phyloP scores from a whole-genome alignment of 2,888 invertebrate genomes.

The Drosophila colorata region DNA sequence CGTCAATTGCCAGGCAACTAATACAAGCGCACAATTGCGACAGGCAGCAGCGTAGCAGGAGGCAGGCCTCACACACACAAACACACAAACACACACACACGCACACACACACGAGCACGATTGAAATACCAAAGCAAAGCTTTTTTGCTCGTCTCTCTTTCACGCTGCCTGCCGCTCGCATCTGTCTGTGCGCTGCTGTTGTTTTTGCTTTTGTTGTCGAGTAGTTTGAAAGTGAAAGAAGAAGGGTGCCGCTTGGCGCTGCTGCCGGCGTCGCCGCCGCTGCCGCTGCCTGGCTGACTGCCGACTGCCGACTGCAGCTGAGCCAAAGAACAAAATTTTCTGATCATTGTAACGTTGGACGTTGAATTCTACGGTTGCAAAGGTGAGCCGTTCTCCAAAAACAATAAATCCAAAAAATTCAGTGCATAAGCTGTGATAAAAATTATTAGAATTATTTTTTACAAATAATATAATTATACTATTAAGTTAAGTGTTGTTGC shows the following conservation, averaged over 20 bases:
- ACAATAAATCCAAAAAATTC: slow-evolving; percentile 37
- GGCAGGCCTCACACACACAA: slow-evolving; percentile 52
- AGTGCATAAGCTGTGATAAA: slow-evolving; percentile 28
- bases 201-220: slow-evolving; percentile 35
- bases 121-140: slow-evolving; percentile 44
- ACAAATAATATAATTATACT: slow-evolving; percentile 12
- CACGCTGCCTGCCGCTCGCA: slow-evolving; percentile 38
- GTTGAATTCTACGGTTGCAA: slow-evolving; percentile 86
- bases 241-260: slow-evolving; percentile 52
- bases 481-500: slow-evolving; percentile 33
- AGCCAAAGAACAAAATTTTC: slow-evolving; percentile 79
- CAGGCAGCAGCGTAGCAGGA: slow-evolving; percentile 45
- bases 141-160: slow-evolving; percentile 55
- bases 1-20: slow-evolving; percentile 66
- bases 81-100: slow-evolving; percentile 35
- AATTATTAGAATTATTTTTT: slow-evolving; percentile 22
- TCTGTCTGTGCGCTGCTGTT: slow-evolving; percentile 33
- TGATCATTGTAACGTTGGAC: slow-evolving; percentile 86
- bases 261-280: slow-evolving; percentile 29
- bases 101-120: slow-evolving; percentile 7
- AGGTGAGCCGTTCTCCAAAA: slow-evolving; percentile 77
- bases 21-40: slow-evolving; percentile 35
- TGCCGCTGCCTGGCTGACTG: slow-evolving; percentile 31
- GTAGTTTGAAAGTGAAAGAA: slow-evolving; percentile 78
- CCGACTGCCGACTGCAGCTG: slow-evolving; percentile 65